Evolutionary conservation across 2,888 invertebrate genomes (phyloP).

Genomic region (Lamproptera curius): DNA sequence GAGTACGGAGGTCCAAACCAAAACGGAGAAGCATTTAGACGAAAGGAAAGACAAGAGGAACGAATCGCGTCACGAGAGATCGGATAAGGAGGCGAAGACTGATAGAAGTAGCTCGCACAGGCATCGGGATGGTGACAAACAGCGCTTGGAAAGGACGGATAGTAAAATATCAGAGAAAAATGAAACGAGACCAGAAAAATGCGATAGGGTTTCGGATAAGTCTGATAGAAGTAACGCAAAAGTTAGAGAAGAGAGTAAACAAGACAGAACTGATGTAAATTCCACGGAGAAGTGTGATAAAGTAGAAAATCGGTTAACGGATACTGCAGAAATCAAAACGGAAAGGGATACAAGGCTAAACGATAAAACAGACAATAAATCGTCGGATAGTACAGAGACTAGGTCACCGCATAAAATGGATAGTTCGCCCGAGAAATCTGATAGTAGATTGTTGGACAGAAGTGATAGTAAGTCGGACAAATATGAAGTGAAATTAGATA

Average conservation of each 20-base stretch:
- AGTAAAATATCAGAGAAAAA: constrained; percentile 27
- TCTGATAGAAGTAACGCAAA: constrained; percentile 24
- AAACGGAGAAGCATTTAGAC: constrained; percentile 40
- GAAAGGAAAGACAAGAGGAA: constrained; percentile 44
- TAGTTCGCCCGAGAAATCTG: constrained; percentile 16
- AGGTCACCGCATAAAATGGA: constrained; percentile 9
- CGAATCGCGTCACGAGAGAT: constrained; percentile 35
- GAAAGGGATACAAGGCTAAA: not conserved
- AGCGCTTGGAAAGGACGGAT: constrained; percentile 22
- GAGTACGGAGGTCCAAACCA: constrained; percentile 50
- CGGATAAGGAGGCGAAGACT: constrained; percentile 31
- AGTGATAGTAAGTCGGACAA: constrained; percentile 16
- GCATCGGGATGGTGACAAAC: constrained; percentile 41
- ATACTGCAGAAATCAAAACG: too few relatives aligned
- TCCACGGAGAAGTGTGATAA: constrained; percentile 21
- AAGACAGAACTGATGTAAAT: constrained; percentile 25
- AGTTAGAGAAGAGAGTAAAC: constrained; percentile 23
- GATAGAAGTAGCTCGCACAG: constrained; percentile 39
- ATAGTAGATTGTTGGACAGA: constrained; percentile 18
- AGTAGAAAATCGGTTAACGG: too few relatives aligned
- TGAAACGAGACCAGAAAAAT: constrained; percentile 21
- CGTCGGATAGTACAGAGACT: constrained; percentile 13
- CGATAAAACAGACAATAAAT: constrained; percentile 17
- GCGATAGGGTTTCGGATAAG: constrained; percentile 23
- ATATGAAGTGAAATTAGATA: constrained; percentile 16